These are phyloP conservation scores for Boulengeromyrus knoepffleri DNA, from an alignment of 2,113 vertebrate species.

Conservation along the genomic window DNA sequence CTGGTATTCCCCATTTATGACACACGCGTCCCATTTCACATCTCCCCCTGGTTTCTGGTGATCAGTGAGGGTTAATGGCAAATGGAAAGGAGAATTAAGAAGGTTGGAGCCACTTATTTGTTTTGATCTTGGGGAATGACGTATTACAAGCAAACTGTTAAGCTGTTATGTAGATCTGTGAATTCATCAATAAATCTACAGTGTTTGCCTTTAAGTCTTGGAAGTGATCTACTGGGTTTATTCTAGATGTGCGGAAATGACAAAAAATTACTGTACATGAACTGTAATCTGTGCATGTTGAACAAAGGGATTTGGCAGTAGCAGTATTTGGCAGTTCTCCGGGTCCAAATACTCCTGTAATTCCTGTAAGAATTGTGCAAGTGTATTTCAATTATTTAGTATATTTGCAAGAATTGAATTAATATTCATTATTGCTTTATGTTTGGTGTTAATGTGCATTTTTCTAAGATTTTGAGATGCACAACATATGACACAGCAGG, in stretches of 20 bases:
- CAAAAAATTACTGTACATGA: neutral
- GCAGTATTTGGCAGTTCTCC: neutral
- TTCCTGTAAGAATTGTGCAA: neutral
- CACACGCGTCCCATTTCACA: neutral
- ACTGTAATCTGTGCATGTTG: neutral
- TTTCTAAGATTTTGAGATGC: neutral
- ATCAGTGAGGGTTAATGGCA: slow-evolving; percentile 9
- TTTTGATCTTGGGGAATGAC: neutral
- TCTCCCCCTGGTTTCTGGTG: neutral
- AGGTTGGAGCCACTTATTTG: neutral
- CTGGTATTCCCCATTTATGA: neutral
- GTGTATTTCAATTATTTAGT: neutral
- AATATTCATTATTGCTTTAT: neutral
- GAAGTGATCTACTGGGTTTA: neutral
- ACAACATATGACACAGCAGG: slow-evolving; percentile 8
- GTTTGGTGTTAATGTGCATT: neutral
- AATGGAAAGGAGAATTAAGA: neutral
- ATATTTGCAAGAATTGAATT: neutral
- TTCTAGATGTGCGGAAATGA: neutral
- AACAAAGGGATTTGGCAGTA: neutral
- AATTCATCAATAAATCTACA: neutral
- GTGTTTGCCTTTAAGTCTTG: neutral
- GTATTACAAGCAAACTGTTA: neutral
- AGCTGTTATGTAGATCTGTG: neutral
- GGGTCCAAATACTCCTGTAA: neutral